Evolutionary conservation across 2,888 invertebrate genomes (phyloP).

Genomic region (Polydrusus tereticollis): DNA sequence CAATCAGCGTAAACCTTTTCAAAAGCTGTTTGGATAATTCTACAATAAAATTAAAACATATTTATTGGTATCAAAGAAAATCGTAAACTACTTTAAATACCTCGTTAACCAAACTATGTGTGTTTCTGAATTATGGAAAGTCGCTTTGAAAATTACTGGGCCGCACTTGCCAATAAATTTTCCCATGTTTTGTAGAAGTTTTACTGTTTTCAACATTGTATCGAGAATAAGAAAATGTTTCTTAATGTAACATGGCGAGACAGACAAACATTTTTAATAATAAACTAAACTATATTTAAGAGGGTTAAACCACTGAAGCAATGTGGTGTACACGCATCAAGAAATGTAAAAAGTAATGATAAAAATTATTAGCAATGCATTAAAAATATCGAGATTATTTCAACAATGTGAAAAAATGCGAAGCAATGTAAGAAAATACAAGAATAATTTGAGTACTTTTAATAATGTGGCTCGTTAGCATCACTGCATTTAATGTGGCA

Average conservation of each 20-base stretch:
- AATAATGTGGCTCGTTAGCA: too few relatives aligned
- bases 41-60: not conserved
- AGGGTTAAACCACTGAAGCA: too few relatives aligned
- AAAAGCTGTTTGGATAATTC: not conserved
- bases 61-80: constrained; percentile 36
- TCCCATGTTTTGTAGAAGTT: constrained; percentile 21
- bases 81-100: constrained; percentile 39
- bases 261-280: too few relatives aligned
- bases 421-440: too few relatives aligned
- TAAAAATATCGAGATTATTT: too few relatives aligned
- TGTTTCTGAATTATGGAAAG: constrained; percentile 32
- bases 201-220: constrained; percentile 25
- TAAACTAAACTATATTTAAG: not conserved
- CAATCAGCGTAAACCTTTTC: not conserved
- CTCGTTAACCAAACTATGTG: constrained; percentile 33
- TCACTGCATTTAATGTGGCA: too few relatives aligned
- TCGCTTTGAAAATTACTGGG: constrained; percentile 35
- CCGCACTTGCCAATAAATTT: constrained; percentile 25
- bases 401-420: too few relatives aligned
- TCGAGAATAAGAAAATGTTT: not conserved
- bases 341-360: too few relatives aligned
- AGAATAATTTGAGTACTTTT: too few relatives aligned
- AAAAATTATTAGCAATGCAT: too few relatives aligned
- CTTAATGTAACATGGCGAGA: not conserved
- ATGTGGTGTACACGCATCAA: too few relatives aligned